Evolutionary conservation across 2,113 vertebrate genomes (phyloP).

Genomic region (Lepus americanus): DNA sequence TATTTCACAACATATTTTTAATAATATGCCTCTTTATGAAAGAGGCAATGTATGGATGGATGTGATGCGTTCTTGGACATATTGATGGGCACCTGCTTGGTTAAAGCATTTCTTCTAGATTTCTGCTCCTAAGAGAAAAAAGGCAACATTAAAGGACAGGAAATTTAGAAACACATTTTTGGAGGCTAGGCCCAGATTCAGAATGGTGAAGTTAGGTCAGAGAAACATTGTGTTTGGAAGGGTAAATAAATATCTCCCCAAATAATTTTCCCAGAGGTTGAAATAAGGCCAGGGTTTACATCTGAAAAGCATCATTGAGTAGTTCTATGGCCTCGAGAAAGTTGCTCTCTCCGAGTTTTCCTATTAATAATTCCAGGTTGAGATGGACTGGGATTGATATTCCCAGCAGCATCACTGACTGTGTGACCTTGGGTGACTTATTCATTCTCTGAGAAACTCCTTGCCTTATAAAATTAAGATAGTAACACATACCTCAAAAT

Average conservation of each 20-base stretch:
- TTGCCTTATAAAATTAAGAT: neutral
- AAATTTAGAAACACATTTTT: neutral
- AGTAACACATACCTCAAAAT: neutral
- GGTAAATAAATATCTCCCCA: neutral
- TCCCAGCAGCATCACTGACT: neutral
- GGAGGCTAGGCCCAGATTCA: neutral
- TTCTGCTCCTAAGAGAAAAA: slow-evolving; percentile 2
- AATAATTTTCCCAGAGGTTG: neutral
- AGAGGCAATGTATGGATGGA: neutral
- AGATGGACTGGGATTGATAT: neutral
- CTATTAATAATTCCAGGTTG: neutral
- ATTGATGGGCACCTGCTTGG: neutral
- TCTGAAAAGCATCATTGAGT: neutral
- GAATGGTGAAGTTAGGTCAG: neutral
- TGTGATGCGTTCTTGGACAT: neutral
- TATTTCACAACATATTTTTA: neutral
- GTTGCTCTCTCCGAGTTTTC: neutral
- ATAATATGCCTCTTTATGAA: neutral
- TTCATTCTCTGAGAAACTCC: neutral
- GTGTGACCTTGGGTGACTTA: neutral
- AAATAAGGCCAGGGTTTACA: neutral
- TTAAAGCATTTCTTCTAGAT: neutral
- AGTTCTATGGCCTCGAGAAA: neutral
- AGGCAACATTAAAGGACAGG: neutral
- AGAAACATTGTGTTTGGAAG: neutral